Conservation (phyloP, 2,888 invertebrate genomes). For the Caenorhabditis plicata region DNA sequence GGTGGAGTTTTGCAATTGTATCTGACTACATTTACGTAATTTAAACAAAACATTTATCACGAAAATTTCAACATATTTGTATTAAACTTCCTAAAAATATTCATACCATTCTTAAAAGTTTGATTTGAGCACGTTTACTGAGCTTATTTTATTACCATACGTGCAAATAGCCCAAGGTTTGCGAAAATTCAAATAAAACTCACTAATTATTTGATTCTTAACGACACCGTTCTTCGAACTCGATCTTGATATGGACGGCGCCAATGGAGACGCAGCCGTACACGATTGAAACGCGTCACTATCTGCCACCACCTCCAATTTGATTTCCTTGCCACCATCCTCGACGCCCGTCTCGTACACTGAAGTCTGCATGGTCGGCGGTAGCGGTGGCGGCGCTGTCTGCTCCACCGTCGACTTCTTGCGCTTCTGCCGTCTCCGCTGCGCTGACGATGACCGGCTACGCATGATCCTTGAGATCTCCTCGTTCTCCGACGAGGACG, state of each 20-base stretch:
- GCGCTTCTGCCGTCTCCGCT: constrained; percentile 7
- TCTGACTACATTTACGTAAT: too few relatives aligned
- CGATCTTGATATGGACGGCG: constrained; percentile 24
- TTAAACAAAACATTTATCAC: too few relatives aligned
- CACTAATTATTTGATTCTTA: constrained; percentile 35
- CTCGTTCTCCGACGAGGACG: constrained; percentile 32
- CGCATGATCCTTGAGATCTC: constrained; percentile 24
- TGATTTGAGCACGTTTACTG: neutral
- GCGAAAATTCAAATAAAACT: too few relatives aligned
- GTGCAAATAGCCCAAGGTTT: too few relatives aligned
- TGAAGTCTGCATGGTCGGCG: constrained; percentile 29
- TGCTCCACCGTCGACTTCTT: constrained; percentile 25
- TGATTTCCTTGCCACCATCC: too few relatives aligned
- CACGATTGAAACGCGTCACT: constrained; percentile 32
- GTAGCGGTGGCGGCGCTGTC: constrained; percentile 6
- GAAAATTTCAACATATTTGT: too few relatives aligned
- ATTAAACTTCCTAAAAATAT: too few relatives aligned
- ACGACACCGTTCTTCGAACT: constrained; percentile 35
- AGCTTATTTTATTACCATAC: too few relatives aligned
- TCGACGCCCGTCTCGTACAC: constrained; percentile 27
- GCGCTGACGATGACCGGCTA: constrained; percentile 23
- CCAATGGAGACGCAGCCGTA: constrained; percentile 28
- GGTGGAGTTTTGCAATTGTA: too few relatives aligned
- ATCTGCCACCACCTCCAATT: constrained; percentile 15
- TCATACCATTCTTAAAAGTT: too few relatives aligned